phyloP scores from a whole-genome alignment of 2,888 invertebrate genomes.

The Amblyteles armatorius region DNA sequence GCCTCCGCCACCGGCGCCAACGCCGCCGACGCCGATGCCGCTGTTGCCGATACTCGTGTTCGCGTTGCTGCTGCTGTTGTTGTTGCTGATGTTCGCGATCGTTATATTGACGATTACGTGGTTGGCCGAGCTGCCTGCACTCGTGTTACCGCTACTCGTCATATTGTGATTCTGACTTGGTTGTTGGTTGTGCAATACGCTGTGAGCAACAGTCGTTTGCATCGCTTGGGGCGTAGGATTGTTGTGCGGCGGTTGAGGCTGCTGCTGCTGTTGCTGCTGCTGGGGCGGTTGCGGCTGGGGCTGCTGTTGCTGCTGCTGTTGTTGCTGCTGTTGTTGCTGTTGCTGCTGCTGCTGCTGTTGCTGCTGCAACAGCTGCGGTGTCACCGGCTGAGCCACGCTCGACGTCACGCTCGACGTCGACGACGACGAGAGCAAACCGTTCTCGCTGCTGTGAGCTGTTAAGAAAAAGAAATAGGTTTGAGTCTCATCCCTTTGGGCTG shows the following conservation, averaged over 20 bases:
- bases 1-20: constrained; percentile 2
- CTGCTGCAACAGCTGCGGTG: constrained; percentile 73
- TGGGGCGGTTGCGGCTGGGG: constrained; percentile 81
- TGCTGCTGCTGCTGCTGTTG: constrained; percentile 79
- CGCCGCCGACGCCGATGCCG: constrained; percentile 69
- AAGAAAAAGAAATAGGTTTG: background rate
- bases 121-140: constrained; percentile 47
- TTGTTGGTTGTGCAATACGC: constrained; percentile 77
- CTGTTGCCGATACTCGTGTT: constrained; percentile 83
- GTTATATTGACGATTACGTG: constrained; percentile 74
- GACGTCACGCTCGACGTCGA: constrained; percentile 79
- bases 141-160: constrained; percentile 58
- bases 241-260: constrained; percentile 69
- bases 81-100: constrained; percentile 73
- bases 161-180: constrained; percentile 71
- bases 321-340: constrained; percentile 80
- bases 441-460: constrained; percentile 84
- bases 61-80: constrained; percentile 83
- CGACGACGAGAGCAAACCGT: constrained; percentile 82
- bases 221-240: constrained; percentile 72
- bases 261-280: constrained; percentile 81
- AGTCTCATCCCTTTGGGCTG: background rate
- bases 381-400: constrained; percentile 82
- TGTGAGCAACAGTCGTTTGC: constrained; percentile 74
- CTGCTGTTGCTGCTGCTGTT: constrained; percentile 78